Evolutionary conservation across 1,140 invertebrate genomes (phyloP).

Genomic region (Drosophila triauraria): DNA sequence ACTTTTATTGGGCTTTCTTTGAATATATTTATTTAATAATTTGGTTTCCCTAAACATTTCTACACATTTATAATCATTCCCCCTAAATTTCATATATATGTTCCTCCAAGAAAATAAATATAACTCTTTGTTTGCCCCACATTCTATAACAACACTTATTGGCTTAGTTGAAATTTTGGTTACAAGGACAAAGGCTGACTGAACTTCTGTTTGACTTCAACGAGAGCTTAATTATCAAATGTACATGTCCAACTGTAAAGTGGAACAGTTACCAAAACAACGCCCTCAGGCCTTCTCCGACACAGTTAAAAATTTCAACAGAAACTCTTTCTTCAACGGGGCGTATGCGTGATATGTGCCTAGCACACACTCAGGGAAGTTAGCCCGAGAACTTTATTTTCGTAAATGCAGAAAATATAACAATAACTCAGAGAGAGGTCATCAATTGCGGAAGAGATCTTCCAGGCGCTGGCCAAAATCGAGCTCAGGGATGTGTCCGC

Average conservation of each 20-base stretch:
- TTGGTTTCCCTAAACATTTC: not conserved
- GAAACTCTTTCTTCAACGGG: conserved; percentile 11
- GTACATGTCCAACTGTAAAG: not conserved
- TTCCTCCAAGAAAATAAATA: not conserved
- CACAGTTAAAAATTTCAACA: conserved; percentile 23
- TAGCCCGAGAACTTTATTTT: conserved; percentile 2
- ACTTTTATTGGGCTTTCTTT: not conserved
- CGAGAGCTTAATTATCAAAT: conserved; percentile 1
- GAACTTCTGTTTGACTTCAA: not conserved
- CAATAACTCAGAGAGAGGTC: too few relatives aligned
- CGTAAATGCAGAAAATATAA: not conserved
- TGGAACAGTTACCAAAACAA: conserved; percentile 1
- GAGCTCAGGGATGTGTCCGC: accelerated
- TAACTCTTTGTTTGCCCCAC: too few relatives aligned
- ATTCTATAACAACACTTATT: not conserved
- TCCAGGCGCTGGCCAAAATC: conserved; percentile 44
- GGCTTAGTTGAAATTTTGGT: not conserved
- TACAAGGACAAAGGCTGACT: not conserved
- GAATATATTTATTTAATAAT: not conserved
- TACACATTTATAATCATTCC: not conserved
- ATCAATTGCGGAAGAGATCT: conserved; percentile 22
- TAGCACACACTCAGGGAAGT: not conserved
- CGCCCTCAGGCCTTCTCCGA: not conserved
- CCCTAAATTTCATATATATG: not conserved
- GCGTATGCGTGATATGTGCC: conserved; percentile 22